phyloP scores from a whole-genome alignment of 2,888 invertebrate species.

The Sericinus montela region DNA sequence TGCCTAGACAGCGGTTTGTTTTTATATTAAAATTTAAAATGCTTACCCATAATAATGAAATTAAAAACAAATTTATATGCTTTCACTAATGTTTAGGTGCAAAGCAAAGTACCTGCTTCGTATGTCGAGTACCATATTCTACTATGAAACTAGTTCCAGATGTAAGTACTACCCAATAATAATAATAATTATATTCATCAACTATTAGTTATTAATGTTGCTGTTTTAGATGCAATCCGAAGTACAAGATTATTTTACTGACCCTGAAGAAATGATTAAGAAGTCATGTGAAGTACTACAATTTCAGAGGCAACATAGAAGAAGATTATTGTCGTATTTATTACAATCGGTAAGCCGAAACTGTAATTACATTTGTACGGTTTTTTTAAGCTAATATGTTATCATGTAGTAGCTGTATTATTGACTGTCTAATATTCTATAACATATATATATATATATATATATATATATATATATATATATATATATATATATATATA shows the following conservation, averaged over 20 bases:
- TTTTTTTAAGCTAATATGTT: too few relatives aligned
- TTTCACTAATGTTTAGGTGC: constrained; percentile 43
- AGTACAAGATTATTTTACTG: constrained; percentile 73
- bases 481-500: too few relatives aligned
- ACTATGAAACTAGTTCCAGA: constrained; percentile 70
- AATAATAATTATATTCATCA: not conserved
- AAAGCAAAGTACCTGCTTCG: constrained; percentile 63
- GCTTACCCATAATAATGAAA: constrained; percentile 1
- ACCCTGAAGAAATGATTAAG: constrained; percentile 70
- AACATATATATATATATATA: too few relatives aligned
- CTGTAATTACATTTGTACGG: not conserved
- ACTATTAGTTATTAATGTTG: constrained; percentile 23
- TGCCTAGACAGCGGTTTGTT: constrained; percentile 64
- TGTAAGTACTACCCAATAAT: constrained; percentile 40
- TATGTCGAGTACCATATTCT: constrained; percentile 67
- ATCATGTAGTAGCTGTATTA: too few relatives aligned
- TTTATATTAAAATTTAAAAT: not conserved
- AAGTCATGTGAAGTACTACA: constrained; percentile 69
- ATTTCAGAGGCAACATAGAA: constrained; percentile 70
- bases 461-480: too few relatives aligned
- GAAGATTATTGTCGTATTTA: constrained; percentile 66
- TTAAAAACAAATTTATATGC: not conserved
- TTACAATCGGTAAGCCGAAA: constrained; percentile 62
- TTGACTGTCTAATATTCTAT: too few relatives aligned
- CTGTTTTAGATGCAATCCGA: constrained; percentile 70